Evolutionary conservation across 2,888 invertebrate genomes (phyloP).

Genomic region (Protodeltote pygarga): DNA sequence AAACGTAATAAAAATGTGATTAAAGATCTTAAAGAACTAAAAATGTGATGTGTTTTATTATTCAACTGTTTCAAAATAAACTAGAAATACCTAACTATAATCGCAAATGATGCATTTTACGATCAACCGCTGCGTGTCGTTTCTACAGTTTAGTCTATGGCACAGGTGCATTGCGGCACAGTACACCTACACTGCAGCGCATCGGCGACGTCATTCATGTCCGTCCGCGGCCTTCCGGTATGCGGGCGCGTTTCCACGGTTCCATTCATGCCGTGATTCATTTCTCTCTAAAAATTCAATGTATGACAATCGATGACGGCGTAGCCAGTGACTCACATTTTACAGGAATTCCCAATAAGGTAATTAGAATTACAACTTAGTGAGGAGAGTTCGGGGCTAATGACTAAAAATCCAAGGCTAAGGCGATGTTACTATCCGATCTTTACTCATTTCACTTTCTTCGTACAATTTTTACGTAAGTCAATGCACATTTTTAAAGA

Average conservation of each 20-base stretch:
- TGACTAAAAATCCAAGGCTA: too few relatives aligned
- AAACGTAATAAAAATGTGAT: too few relatives aligned
- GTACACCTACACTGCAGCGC: constrained; percentile 26
- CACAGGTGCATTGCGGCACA: constrained; percentile 57
- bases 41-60: too few relatives aligned
- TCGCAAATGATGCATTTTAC: too few relatives aligned
- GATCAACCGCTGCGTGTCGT: background rate
- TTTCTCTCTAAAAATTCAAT: constrained; percentile 28
- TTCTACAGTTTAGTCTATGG: constrained; percentile 45
- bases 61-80: too few relatives aligned
- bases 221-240: constrained; percentile 44
- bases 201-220: constrained; percentile 48
- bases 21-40: too few relatives aligned
- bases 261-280: constrained; percentile 39
- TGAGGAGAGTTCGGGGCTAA: too few relatives aligned
- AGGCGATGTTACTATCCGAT: too few relatives aligned
- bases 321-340: constrained; percentile 24
- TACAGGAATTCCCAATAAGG: constrained; percentile 13
- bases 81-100: too few relatives aligned
- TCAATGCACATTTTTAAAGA: too few relatives aligned
- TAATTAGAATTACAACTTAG: background rate
- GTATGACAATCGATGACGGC: constrained; percentile 25
- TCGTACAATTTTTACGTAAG: too few relatives aligned
- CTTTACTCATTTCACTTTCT: too few relatives aligned
- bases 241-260: constrained; percentile 30